phyloP scores from a whole-genome alignment of 2,888 invertebrate genomes.

The Diaphora mendica region DNA sequence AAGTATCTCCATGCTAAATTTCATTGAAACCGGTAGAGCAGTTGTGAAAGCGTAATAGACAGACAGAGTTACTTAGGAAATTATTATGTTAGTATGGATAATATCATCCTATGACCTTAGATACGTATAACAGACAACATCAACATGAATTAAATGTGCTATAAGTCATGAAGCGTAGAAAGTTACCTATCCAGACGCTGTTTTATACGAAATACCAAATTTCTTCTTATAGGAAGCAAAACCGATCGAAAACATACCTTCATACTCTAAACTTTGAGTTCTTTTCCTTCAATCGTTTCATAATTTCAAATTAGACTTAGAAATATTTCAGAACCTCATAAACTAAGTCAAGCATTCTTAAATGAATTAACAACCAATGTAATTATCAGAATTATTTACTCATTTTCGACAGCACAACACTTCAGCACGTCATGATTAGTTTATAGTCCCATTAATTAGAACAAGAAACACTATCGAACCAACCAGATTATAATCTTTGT shows the following conservation, averaged over 20 bases:
- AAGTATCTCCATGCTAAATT: too few species aligned
- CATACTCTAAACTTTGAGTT: background rate
- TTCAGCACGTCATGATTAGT: constrained; percentile 16
- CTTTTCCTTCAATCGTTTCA: background rate
- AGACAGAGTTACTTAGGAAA: too few species aligned
- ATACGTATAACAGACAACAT: background rate
- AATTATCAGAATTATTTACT: background rate
- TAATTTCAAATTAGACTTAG: background rate
- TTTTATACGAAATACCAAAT: too few species aligned
- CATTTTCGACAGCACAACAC: constrained; percentile 20
- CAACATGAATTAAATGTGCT: background rate
- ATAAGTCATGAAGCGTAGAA: background rate
- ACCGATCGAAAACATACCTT: background rate
- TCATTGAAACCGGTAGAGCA: too few species aligned
- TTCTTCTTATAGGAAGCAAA: too few species aligned
- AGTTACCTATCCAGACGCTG: background rate
- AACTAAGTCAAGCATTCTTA: background rate
- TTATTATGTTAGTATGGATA: too few species aligned
- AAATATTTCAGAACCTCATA: background rate
- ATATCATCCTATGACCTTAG: too few species aligned
- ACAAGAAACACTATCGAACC: constrained; percentile 11
- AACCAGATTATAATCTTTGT: constrained; percentile 26
- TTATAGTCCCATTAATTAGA: constrained; percentile 27
- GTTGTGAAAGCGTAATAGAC: too few species aligned
- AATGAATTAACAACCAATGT: background rate